A percentile compares a stretch with the other conserved stretches of the same genome.
These are phyloP conservation scores for Leptinotarsa juncta DNA, from an alignment of 2,888 invertebrate genomes.

Conservation along the genomic window DNA sequence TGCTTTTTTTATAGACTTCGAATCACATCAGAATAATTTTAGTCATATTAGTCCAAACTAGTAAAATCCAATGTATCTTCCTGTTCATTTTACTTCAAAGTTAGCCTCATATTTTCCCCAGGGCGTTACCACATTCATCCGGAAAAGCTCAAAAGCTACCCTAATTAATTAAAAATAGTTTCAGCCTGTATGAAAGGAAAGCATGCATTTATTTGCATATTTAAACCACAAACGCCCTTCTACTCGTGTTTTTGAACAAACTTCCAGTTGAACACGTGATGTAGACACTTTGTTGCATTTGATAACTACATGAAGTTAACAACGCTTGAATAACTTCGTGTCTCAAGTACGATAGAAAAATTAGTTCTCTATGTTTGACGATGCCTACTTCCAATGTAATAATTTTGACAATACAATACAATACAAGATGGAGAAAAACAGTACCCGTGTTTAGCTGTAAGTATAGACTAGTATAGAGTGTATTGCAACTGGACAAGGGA, in stretches of 20 bases:
- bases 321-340: not conserved
- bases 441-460: too few species aligned
- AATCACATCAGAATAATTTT: too few species aligned
- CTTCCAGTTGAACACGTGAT: constrained; percentile 4
- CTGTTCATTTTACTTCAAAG: not conserved
- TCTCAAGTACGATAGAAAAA: not conserved
- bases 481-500: too few species aligned
- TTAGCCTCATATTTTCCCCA: constrained; percentile 5
- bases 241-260: constrained; percentile 30
- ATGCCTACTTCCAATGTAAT: too few species aligned
- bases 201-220: constrained; percentile 36
- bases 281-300: constrained; percentile 10
- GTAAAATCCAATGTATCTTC: not conserved
- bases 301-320: constrained; percentile 13
- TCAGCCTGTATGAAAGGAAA: constrained; percentile 29
- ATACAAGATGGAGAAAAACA: too few species aligned
- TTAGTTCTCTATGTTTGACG: not conserved
- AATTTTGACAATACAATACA: too few species aligned
- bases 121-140: constrained; percentile 7
- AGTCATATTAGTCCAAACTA: too few species aligned
- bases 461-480: too few species aligned
- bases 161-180: constrained; percentile 39
- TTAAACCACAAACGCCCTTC: constrained; percentile 32
- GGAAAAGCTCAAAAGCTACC: constrained; percentile 2
- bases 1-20: too few species aligned